These are phyloP conservation scores for Amitus sp. DNA, from an alignment of 2,888 invertebrate genomes.

Conservation along the genomic window DNA sequence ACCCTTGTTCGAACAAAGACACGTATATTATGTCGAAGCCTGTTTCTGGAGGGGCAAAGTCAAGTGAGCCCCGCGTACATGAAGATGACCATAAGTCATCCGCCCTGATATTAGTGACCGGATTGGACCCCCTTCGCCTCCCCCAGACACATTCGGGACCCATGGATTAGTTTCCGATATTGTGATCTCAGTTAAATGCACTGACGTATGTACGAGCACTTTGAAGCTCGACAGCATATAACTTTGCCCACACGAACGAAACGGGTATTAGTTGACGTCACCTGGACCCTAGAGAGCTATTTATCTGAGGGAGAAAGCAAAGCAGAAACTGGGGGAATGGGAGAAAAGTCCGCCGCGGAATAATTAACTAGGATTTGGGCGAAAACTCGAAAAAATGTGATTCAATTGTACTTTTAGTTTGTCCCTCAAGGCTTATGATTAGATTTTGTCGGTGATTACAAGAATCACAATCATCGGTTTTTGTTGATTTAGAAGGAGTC, in stretches of 20 bases:
- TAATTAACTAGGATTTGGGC: constrained; percentile 28
- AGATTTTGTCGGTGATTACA: no score
- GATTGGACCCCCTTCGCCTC: constrained; percentile 24
- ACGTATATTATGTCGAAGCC: constrained; percentile 35
- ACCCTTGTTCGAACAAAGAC: constrained; percentile 35
- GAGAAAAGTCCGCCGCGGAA: constrained; percentile 13
- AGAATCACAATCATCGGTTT: no score
- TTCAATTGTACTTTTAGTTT: constrained; percentile 2
- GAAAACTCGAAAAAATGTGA: constrained; percentile 10
- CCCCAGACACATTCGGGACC: constrained; percentile 26
- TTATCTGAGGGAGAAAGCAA: constrained; percentile 44
- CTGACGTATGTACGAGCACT: constrained; percentile 15
- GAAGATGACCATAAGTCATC: constrained; percentile 54
- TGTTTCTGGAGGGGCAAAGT: constrained; percentile 16
- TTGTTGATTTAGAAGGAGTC: no score
- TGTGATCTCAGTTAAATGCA: constrained; percentile 13
- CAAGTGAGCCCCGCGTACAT: constrained; percentile 7
- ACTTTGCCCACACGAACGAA: constrained; percentile 19
- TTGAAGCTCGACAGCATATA: constrained; percentile 10
- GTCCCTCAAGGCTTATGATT: no score
- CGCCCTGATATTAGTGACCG: constrained; percentile 57
- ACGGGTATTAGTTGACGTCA: constrained; percentile 54
- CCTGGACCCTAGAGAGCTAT: constrained; percentile 51
- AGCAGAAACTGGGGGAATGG: constrained; percentile 11
- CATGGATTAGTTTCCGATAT: constrained; percentile 7